Evolutionary conservation across 1,140 invertebrate species (phyloP).

Genomic region (Fopius arisanus): DNA sequence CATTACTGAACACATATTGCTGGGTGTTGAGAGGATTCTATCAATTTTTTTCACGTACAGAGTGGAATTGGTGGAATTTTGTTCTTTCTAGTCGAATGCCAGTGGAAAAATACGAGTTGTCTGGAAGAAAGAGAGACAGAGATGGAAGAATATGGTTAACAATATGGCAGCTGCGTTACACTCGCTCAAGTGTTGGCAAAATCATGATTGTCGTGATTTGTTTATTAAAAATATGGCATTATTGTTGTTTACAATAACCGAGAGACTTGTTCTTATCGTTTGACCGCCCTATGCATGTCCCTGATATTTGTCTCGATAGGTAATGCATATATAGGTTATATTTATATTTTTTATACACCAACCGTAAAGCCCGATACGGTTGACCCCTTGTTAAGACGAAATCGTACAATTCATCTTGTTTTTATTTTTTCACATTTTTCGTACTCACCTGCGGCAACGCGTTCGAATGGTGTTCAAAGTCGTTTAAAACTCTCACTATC

Average conservation of each 20-base stretch:
- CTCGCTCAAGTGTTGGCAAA: neutral
- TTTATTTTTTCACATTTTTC: neutral
- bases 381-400: neutral
- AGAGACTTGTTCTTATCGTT: neutral
- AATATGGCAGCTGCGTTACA: slow-evolving; percentile 26
- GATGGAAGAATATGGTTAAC: neutral
- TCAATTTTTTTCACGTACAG: neutral
- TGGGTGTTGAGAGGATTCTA: neutral
- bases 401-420: slow-evolving; percentile 16
- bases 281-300: neutral
- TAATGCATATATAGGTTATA: slow-evolving; percentile 25
- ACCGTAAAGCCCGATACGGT: neutral
- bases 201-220: neutral
- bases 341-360: slow-evolving; percentile 32
- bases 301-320: slow-evolving; percentile 23
- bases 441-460: slow-evolving; percentile 46
- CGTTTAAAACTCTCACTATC: slow-evolving; percentile 50
- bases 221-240: neutral
- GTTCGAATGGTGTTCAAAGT: slow-evolving; percentile 47
- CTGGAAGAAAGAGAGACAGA: neutral
- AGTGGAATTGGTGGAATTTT: neutral
- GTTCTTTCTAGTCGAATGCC: neutral
- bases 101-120: neutral
- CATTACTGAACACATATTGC: slow-evolving; percentile 15
- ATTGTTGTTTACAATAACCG: neutral